Percentiles rank a stretch among this genome's conserved stretches.
These are phyloP conservation scores for Apodemus agrarius DNA, from an alignment of 2,797 vertebrate species.

Conservation along the genomic window DNA sequence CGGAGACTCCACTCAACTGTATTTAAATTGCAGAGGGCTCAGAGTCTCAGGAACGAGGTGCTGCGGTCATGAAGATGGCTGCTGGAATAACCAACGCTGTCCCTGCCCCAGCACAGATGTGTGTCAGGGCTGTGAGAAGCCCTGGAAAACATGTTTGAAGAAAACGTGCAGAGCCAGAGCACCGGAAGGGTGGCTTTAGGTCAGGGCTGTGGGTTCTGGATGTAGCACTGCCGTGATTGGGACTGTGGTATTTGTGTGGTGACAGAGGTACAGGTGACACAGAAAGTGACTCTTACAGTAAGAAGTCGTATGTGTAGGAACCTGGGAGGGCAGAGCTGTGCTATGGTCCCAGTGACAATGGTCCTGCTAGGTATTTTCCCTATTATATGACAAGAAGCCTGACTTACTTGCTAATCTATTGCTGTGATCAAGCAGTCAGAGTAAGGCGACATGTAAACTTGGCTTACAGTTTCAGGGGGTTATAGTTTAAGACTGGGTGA, in stretches of 20 bases:
- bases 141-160: not conserved
- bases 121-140: not conserved
- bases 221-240: accelerated
- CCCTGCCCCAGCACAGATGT: not conserved
- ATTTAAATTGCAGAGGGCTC: not conserved
- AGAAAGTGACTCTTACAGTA: not conserved
- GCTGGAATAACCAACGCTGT: not conserved
- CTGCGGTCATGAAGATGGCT: not conserved
- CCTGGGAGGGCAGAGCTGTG: not conserved
- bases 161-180: not conserved
- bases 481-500: not conserved
- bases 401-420: not conserved
- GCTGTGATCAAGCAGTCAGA: not conserved
- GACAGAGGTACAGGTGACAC: not conserved
- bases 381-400: not conserved
- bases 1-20: not conserved
- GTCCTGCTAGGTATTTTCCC: not conserved
- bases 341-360: not conserved
- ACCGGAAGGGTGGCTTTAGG: no score
- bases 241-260: not conserved
- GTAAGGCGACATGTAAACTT: not conserved
- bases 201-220: not conserved
- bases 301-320: not conserved
- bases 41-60: not conserved
- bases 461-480: not conserved